phyloP scores from a whole-genome alignment of 2,113 vertebrate species.

The Lophura nycthemera region DNA sequence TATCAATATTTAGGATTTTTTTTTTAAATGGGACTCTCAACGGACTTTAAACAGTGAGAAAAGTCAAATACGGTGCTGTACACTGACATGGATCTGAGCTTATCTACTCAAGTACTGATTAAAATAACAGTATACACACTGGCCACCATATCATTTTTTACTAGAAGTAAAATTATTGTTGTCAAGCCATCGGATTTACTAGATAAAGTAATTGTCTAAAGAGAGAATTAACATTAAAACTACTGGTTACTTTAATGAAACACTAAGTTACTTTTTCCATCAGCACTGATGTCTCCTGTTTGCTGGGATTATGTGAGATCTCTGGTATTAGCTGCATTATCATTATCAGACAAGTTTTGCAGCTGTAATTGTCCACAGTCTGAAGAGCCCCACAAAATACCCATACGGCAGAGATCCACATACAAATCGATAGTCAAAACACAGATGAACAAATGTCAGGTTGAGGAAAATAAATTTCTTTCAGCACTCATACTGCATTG shows the following conservation, averaged over 20 bases:
- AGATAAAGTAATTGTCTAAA: background rate
- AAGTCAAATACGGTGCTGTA: background rate
- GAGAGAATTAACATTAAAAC: background rate
- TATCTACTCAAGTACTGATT: background rate
- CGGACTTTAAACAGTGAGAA: background rate
- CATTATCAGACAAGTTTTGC: background rate
- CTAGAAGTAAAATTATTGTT: background rate
- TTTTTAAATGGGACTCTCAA: background rate
- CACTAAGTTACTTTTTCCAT: background rate
- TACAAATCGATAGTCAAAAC: rapidly evolving
- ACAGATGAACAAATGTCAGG: rapidly evolving
- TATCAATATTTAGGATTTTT: background rate
- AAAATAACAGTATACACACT: background rate
- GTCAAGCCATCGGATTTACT: background rate
- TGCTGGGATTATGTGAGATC: background rate
- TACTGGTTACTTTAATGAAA: background rate
- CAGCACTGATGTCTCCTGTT: background rate
- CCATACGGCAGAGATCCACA: rapidly evolving
- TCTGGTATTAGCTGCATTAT: background rate
- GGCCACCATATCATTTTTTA: no score
- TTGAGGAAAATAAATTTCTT: background rate
- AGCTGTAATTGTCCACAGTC: rapidly evolving
- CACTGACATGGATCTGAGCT: background rate
- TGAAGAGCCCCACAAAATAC: background rate
- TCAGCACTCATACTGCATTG: rapidly evolving